Evolutionary conservation across 2,797 vertebrate genomes (phyloP).

Genomic region (Parauchenoglanis ngamensis): DNA sequence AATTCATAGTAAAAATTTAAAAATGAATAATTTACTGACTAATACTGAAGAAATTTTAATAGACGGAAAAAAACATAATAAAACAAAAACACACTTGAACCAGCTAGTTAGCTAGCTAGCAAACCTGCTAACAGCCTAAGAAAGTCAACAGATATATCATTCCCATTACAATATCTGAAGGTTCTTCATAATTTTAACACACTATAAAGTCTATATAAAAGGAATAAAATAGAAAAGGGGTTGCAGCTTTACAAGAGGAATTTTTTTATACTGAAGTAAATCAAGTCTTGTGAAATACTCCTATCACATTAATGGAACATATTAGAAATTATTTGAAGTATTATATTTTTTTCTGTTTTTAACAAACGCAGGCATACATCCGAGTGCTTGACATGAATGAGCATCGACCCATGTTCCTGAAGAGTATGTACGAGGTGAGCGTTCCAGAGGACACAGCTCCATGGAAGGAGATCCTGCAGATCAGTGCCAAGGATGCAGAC

Average conservation of each 20-base stretch:
- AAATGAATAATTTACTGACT: background rate
- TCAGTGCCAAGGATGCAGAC: slow-evolving; percentile 87
- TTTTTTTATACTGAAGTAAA: background rate
- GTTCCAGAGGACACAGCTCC: slow-evolving; percentile 88
- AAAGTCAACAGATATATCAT: background rate
- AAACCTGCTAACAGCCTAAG: background rate
- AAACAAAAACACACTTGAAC: background rate
- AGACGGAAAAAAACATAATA: background rate
- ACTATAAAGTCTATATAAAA: background rate
- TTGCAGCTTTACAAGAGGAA: background rate
- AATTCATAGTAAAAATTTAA: background rate
- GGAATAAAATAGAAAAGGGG: background rate
- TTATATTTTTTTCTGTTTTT: background rate
- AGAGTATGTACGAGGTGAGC: slow-evolving; percentile 78
- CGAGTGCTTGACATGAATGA: slow-evolving; percentile 89
- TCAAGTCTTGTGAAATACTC: background rate
- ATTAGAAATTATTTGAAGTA: background rate
- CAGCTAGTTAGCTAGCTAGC: background rate
- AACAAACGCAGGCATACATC: slow-evolving; percentile 82
- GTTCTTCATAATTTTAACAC: background rate
- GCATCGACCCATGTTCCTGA: slow-evolving; percentile 87
- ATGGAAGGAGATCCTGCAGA: slow-evolving; percentile 84
- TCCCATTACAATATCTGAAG: background rate
- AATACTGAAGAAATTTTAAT: background rate
- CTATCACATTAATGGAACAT: background rate